Conservation (phyloP, 1,140 invertebrate species). For the Rhynchophorus ferrugineus region DNA sequence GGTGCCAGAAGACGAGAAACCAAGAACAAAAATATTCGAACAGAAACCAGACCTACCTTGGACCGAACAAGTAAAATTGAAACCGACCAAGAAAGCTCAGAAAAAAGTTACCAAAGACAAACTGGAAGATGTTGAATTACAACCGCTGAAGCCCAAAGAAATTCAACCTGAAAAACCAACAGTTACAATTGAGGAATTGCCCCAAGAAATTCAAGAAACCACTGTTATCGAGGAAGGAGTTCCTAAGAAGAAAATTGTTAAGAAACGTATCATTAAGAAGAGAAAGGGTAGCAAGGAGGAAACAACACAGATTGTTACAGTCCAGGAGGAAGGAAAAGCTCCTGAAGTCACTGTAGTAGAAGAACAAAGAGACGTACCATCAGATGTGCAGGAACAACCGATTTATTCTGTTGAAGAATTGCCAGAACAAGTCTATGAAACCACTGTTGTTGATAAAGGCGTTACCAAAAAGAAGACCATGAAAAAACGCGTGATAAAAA, state of each 20-base stretch:
- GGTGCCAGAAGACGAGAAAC: constrained; percentile 24
- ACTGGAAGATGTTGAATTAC: neutral
- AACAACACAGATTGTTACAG: constrained; percentile 35
- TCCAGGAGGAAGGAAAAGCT: constrained; percentile 37
- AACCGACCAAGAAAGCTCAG: constrained; percentile 36
- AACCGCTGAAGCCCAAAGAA: neutral
- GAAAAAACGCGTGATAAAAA: constrained; percentile 40
- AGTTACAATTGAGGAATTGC: constrained; percentile 37
- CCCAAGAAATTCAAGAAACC: constrained; percentile 26
- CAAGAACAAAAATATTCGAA: neutral
- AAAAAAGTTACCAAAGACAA: constrained; percentile 34
- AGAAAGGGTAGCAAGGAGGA: constrained; percentile 31
- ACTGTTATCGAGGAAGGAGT: constrained; percentile 33
- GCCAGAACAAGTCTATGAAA: constrained; percentile 37
- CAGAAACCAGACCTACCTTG: constrained; percentile 37
- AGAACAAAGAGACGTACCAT: constrained; percentile 25
- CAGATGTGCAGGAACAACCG: constrained; percentile 21
- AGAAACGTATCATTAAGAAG: constrained; percentile 36
- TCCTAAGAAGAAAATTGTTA: constrained; percentile 32
- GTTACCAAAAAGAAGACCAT: constrained; percentile 31
- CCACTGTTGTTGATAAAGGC: constrained; percentile 28
- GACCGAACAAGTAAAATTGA: constrained; percentile 42
- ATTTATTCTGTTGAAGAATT: constrained; percentile 33
- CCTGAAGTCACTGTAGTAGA: constrained; percentile 29
- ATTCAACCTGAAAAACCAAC: constrained; percentile 31